Evolutionary conservation across 2,797 vertebrate species (phyloP).

Genomic region (Ceyx erithaca): DNA sequence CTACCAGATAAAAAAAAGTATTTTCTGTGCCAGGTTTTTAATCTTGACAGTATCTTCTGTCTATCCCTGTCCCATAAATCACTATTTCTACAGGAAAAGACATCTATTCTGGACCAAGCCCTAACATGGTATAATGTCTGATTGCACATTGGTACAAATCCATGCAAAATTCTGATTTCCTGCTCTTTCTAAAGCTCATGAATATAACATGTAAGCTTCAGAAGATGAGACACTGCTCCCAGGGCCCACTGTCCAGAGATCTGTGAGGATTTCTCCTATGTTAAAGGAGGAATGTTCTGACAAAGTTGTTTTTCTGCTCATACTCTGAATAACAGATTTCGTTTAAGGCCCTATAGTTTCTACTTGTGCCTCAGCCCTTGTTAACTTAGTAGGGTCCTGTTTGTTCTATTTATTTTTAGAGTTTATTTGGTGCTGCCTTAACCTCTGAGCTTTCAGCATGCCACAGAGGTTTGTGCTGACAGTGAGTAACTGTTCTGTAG

Average conservation of each 20-base stretch:
- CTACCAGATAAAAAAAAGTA: not conserved
- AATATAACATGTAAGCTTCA: not conserved
- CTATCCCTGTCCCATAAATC: not conserved
- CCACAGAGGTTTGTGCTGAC: not conserved
- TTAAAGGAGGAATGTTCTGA: not conserved
- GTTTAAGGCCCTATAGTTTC: not conserved
- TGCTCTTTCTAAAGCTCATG: not conserved
- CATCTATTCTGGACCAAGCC: not conserved
- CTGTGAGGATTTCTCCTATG: not conserved
- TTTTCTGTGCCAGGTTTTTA: not conserved
- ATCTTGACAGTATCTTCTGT: not conserved
- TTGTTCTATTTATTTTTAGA: not conserved
- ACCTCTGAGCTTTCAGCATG: not conserved
- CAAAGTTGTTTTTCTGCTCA: not conserved
- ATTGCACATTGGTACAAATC: not conserved
- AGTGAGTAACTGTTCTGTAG: not conserved
- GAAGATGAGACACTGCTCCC: not conserved
- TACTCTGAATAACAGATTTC: not conserved
- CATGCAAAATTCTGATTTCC: not conserved
- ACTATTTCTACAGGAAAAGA: not conserved
- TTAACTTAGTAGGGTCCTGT: not conserved
- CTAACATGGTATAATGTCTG: not conserved
- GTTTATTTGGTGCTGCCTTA: not conserved
- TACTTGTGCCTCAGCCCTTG: not conserved
- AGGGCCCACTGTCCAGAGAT: not conserved